A percentile compares a stretch with the other conserved stretches of the same genome.
These are phyloP conservation scores for Orussus abietinus DNA, from an alignment of 1,140 invertebrate genomes.

Conservation along the genomic window DNA sequence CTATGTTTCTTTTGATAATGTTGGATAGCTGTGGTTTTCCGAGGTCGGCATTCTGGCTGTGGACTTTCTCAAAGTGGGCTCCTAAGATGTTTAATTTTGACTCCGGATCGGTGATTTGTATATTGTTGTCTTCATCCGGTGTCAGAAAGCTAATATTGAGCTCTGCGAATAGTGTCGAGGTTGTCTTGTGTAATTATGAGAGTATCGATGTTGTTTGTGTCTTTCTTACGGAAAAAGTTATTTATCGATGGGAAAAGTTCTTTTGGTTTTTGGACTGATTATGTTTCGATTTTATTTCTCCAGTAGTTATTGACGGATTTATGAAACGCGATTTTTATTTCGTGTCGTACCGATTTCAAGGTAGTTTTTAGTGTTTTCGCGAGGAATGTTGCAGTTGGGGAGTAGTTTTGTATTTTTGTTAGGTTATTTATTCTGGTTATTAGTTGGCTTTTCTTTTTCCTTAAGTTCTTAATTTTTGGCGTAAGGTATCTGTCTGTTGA, in stretches of 20 bases:
- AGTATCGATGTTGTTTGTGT: slow-evolving; percentile 7
- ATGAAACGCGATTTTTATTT: slow-evolving; percentile 12
- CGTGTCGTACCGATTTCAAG: background rate
- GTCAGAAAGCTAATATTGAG: background rate
- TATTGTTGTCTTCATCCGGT: slow-evolving; percentile 1
- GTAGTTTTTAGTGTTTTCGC: slow-evolving; percentile 2
- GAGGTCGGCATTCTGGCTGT: slow-evolving; percentile 5
- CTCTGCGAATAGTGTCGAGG: background rate
- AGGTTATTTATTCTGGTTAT: slow-evolving; percentile 3
- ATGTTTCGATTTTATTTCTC: slow-evolving; percentile 12
- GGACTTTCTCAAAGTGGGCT: slow-evolving; percentile 5
- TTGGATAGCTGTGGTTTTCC: slow-evolving; percentile 3
- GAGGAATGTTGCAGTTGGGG: background rate
- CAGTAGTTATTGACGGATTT: slow-evolving; percentile 14
- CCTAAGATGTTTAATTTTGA: slow-evolving; percentile 9
- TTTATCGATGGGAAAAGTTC: slow-evolving; percentile 17
- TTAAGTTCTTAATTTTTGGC: slow-evolving; percentile 6
- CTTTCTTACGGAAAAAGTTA: slow-evolving; percentile 11
- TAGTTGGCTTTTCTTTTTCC: slow-evolving; percentile 7
- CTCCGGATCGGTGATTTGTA: background rate
- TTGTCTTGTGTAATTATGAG: slow-evolving; percentile 1
- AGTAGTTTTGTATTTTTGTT: background rate
- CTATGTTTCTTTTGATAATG: background rate
- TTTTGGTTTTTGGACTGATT: slow-evolving; percentile 9
- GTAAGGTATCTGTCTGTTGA: background rate